Evolutionary conservation across 1,140 invertebrate species (phyloP).

Genomic region (Apis dorsata): DNA sequence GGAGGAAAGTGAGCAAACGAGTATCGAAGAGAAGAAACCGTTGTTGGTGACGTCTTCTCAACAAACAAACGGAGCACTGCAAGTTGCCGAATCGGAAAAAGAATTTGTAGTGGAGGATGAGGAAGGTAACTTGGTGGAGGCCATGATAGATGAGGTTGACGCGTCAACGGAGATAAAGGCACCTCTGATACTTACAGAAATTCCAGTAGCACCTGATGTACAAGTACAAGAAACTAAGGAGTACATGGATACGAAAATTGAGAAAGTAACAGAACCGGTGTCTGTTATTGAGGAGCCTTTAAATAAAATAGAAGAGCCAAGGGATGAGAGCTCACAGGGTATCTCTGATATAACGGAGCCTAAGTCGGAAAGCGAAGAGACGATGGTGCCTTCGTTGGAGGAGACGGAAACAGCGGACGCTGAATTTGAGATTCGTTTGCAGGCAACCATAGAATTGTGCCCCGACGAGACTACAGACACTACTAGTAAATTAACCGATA

Average conservation of each 20-base stretch:
- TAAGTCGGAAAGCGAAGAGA: conserved; percentile 36
- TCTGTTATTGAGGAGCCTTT: neutral
- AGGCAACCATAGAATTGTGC: conserved; percentile 73
- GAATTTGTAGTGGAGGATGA: neutral
- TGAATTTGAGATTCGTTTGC: conserved; percentile 73
- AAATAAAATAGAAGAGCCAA: neutral
- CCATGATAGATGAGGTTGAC: conserved; percentile 5
- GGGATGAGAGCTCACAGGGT: neutral
- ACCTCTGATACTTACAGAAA: conserved; percentile 37
- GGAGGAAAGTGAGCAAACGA: conserved; percentile 54
- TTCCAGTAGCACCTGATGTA: conserved; percentile 65
- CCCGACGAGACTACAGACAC: conserved; percentile 65
- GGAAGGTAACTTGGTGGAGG: neutral
- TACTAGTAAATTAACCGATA: conserved; percentile 44
- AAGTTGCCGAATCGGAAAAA: neutral
- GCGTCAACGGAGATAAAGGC: neutral
- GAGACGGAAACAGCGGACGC: conserved; percentile 66
- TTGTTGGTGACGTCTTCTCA: conserved; percentile 23
- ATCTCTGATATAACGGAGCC: neutral
- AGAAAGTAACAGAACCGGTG: neutral
- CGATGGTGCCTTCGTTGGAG: conserved; percentile 46
- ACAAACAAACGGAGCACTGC: conserved; percentile 10
- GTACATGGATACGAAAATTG: neutral
- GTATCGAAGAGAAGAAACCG: conserved; percentile 14
- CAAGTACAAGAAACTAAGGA: conserved; percentile 56